phyloP scores from a whole-genome alignment of 2,888 invertebrate species.

The Lasioglossum oenotherae region DNA sequence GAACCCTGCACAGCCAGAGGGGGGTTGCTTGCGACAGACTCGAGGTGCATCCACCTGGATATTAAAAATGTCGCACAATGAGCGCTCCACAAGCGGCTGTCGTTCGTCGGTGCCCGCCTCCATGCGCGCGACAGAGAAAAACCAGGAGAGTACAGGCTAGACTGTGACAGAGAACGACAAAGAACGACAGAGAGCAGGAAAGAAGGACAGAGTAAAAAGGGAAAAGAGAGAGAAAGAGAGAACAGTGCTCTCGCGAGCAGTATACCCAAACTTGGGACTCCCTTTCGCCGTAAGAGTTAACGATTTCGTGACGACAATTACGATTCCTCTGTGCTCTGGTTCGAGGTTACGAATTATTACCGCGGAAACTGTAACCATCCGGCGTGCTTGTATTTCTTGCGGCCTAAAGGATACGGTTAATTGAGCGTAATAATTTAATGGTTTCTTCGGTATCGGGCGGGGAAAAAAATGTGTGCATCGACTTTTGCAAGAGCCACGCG shows the following conservation, averaged over 20 bases:
- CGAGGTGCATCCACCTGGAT: constrained; percentile 80
- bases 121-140: background rate
- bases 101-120: constrained; percentile 57
- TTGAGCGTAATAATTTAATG: constrained; percentile 66
- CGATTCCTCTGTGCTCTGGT: constrained; percentile 59
- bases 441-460: constrained; percentile 61
- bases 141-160: background rate
- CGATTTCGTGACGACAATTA: constrained; percentile 76
- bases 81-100: constrained; percentile 72
- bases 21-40: constrained; percentile 64
- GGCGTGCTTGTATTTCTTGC: constrained; percentile 42
- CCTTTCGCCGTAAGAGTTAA: constrained; percentile 75
- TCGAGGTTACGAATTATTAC: constrained; percentile 62
- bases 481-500: constrained; percentile 43
- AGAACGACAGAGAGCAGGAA: background rate
- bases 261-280: constrained; percentile 41
- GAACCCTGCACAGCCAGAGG: constrained; percentile 22
- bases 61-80: constrained; percentile 78
- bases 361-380: constrained; percentile 64
- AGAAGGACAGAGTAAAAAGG: too few species aligned
- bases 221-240: background rate
- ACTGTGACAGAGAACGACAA: background rate
- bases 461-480: constrained; percentile 61
- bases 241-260: constrained; percentile 12
- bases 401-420: constrained; percentile 60